Evolutionary conservation across 2,113 vertebrate species (phyloP).

Genomic region (Nothoprocta pentlandii): DNA sequence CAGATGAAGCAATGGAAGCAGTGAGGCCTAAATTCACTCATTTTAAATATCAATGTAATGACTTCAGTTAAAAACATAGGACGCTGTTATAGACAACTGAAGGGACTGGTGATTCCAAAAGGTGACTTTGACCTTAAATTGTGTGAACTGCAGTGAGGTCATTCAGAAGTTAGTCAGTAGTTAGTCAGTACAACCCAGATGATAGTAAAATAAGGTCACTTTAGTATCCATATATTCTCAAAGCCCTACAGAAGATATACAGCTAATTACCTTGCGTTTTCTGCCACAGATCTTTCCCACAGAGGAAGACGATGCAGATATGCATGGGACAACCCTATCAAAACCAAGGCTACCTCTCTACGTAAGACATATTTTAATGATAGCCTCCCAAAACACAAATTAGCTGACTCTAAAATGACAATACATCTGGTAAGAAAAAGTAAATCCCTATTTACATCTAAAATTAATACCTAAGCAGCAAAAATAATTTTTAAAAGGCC

Average conservation of each 20-base stretch:
- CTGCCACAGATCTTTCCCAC: background rate
- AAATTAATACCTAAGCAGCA: slow-evolving; percentile 50
- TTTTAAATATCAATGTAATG: fast-evolving
- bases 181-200: background rate
- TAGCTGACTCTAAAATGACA: slow-evolving; percentile 8
- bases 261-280: background rate
- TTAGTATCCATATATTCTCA: background rate
- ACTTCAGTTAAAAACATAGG: background rate
- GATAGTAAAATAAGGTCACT: background rate
- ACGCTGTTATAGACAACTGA: background rate
- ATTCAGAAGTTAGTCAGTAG: background rate
- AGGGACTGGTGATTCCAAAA: background rate
- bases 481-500: slow-evolving; percentile 22
- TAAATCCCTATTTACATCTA: slow-evolving; percentile 39
- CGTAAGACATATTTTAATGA: background rate
- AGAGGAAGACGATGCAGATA: background rate
- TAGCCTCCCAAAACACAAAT: background rate
- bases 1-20: background rate
- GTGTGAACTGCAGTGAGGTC: background rate
- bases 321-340: background rate
- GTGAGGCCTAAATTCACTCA: background rate
- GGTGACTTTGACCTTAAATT: background rate
- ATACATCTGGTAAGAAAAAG: slow-evolving; percentile 1
- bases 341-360: background rate
- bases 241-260: background rate